Conservation (phyloP, 1,140 invertebrate species). For the Galleria mellonella region DNA sequence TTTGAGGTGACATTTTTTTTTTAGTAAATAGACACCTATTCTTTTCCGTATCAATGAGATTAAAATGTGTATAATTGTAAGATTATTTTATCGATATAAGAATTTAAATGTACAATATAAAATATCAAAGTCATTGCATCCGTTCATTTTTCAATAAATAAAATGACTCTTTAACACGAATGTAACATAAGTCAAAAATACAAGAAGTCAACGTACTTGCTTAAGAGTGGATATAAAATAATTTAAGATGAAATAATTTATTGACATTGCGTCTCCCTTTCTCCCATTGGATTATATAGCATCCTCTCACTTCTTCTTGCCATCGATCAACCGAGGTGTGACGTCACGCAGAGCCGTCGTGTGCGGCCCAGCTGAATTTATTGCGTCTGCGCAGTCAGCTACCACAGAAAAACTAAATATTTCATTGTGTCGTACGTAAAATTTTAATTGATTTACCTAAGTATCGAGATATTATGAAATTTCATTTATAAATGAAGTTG, state of each 20-base stretch:
- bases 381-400: constrained; percentile 63
- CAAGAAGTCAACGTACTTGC: constrained; percentile 69
- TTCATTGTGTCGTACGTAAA: constrained; percentile 18
- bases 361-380: constrained; percentile 69
- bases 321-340: constrained; percentile 70
- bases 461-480: no score
- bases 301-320: constrained; percentile 44
- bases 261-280: constrained; percentile 37
- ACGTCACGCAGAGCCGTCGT: constrained; percentile 72
- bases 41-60: background rate
- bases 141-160: constrained; percentile 35
- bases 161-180: constrained; percentile 36
- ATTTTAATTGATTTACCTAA: no score
- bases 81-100: background rate
- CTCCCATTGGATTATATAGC: constrained; percentile 15
- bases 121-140: constrained; percentile 20
- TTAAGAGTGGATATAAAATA: constrained; percentile 67
- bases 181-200: constrained; percentile 51
- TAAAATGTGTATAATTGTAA: background rate
- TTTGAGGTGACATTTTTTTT: no score
- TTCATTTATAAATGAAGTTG: no score
- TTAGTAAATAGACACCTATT: no score
- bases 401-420: constrained; percentile 52
- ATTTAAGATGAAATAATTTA: constrained; percentile 68
- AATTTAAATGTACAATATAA: constrained; percentile 3